phyloP scores from a whole-genome alignment of 1,140 invertebrate genomes.

The Carposina sasakii region DNA sequence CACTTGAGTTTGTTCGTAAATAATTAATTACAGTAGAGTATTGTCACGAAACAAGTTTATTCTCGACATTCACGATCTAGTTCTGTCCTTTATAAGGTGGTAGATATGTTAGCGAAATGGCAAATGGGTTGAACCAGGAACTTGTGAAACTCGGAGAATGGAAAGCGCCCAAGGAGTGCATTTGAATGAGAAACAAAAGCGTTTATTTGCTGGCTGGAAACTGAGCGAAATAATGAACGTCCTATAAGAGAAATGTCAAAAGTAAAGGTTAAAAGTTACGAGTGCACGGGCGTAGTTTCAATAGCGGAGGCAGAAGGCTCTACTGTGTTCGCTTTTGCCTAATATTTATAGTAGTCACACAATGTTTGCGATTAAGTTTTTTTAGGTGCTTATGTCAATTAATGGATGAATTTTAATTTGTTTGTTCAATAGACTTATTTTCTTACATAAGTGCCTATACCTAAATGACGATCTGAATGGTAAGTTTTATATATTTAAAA shows the following conservation, averaged over 20 bases:
- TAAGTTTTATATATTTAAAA: too few species aligned
- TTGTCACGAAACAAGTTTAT: slow-evolving; percentile 34
- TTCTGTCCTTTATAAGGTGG: slow-evolving; percentile 39
- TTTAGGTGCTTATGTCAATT: too few species aligned
- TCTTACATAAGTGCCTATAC: slow-evolving; percentile 7
- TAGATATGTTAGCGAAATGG: slow-evolving; percentile 50
- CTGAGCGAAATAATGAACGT: slow-evolving; percentile 51
- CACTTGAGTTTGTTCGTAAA: too few species aligned
- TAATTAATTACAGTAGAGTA: slow-evolving; percentile 34
- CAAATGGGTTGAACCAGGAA: slow-evolving; percentile 49
- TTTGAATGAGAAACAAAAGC: slow-evolving; percentile 55
- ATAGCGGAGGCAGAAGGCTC: too few species aligned
- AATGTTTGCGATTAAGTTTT: too few species aligned
- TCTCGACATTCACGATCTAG: slow-evolving; percentile 32
- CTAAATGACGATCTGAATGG: too few species aligned
- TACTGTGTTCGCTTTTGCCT: too few species aligned
- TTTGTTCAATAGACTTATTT: too few species aligned
- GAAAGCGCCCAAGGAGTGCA: slow-evolving; percentile 44
- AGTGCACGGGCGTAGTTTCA: slow-evolving; percentile 21
- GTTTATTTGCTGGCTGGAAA: slow-evolving; percentile 53
- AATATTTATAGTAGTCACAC: too few species aligned
- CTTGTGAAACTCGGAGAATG: slow-evolving; percentile 53
- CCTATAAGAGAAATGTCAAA: slow-evolving; percentile 51
- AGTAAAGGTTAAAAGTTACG: slow-evolving; percentile 58
- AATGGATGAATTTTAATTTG: too few species aligned